Evolutionary conservation across 2,113 vertebrate genomes (phyloP).

Genomic region (Prionailurus viverrinus): DNA sequence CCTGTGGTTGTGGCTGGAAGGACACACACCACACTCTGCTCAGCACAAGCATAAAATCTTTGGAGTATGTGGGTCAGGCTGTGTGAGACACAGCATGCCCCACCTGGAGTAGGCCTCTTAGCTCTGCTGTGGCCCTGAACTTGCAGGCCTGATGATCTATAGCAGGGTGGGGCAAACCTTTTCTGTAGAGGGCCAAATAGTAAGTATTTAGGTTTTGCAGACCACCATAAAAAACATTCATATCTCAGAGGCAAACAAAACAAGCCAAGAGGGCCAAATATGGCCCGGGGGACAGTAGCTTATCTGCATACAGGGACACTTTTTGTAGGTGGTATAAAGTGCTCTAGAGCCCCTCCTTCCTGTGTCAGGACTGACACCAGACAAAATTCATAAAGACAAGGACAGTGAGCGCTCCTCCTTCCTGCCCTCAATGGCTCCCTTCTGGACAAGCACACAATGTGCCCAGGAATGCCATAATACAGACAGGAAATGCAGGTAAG

Average conservation of each 20-base stretch:
- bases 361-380: not conserved
- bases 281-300: not conserved
- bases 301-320: not conserved
- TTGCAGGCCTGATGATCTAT: not conserved
- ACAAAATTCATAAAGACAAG: not conserved
- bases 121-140: not conserved
- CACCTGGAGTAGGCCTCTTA: not conserved
- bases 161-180: not conserved
- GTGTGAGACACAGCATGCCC: not conserved
- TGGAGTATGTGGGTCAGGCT: not conserved
- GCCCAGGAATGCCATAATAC: not conserved
- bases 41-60: not conserved
- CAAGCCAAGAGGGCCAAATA: not conserved
- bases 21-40: not conserved
- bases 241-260: slow-evolving; percentile 1
- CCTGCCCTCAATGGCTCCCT: not conserved
- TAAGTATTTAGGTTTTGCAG: slow-evolving; percentile 46
- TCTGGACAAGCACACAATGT: not conserved
- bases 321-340: not conserved
- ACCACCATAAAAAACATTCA: not conserved
- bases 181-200: slow-evolving; percentile 22
- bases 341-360: not conserved
- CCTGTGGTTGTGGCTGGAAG: not conserved
- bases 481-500: not conserved
- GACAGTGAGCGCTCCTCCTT: not conserved